Conservation (phyloP, 1,140 invertebrate species). For the Anastrepha ludens region DNA sequence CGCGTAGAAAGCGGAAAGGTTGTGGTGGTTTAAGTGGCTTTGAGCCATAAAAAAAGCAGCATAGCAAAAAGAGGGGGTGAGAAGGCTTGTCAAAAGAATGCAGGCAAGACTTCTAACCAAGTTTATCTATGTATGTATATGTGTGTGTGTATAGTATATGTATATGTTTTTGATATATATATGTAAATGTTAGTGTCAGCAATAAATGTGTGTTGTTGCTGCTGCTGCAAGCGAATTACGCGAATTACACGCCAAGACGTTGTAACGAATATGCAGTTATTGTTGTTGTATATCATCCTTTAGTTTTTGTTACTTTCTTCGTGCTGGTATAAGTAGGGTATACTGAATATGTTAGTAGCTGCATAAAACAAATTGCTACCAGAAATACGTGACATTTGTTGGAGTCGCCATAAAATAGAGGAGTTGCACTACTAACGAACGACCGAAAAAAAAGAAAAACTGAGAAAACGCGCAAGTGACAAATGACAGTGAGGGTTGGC, state of each 20-base stretch:
- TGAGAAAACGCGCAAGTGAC: neutral
- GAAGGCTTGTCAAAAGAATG: neutral
- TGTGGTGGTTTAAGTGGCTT: neutral
- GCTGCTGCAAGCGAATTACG: too few relatives aligned
- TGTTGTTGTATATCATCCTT: neutral
- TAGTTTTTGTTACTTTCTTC: conserved; percentile 10
- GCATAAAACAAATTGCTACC: conserved; percentile 37
- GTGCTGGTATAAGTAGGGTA: neutral
- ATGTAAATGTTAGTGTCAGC: neutral
- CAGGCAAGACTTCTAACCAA: neutral
- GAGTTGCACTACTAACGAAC: neutral
- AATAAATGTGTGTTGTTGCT: neutral
- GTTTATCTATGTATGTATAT: neutral
- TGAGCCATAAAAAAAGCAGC: neutral
- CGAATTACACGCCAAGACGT: too few relatives aligned
- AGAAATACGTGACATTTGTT: conserved; percentile 48
- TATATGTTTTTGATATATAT: too few relatives aligned
- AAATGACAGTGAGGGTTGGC: neutral
- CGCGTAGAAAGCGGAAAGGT: neutral
- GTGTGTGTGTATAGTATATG: neutral
- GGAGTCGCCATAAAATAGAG: conserved; percentile 30
- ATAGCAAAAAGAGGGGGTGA: neutral
- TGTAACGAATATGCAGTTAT: too few relatives aligned
- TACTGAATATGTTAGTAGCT: conserved; percentile 32
- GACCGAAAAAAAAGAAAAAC: neutral